Evolutionary conservation across 2,888 invertebrate genomes (phyloP).

Genomic region (Syrphus vitripennis): DNA sequence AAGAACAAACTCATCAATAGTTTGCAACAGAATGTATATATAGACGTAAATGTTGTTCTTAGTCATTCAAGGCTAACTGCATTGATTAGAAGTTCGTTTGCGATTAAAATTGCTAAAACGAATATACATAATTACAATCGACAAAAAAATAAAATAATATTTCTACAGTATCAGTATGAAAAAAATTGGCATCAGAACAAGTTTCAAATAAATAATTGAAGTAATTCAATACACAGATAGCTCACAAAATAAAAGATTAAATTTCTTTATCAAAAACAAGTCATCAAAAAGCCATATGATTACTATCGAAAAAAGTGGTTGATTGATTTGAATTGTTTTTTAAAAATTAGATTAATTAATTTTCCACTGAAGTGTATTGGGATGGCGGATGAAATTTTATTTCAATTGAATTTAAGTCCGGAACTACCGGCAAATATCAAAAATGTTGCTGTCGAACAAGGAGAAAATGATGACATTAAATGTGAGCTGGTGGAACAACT

Average conservation of each 20-base stretch:
- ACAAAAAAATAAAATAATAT: background rate
- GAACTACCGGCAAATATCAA: slow-evolving; percentile 86
- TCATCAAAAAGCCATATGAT: background rate
- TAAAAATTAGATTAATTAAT: background rate
- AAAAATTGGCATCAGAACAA: background rate
- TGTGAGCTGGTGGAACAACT: slow-evolving; percentile 87
- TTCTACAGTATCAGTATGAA: background rate
- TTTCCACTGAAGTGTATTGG: background rate
- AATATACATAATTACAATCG: background rate
- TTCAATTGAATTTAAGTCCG: slow-evolving; percentile 85
- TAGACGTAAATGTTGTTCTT: background rate
- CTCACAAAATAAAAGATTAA: background rate
- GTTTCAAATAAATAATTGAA: background rate
- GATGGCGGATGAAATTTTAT: slow-evolving; percentile 73
- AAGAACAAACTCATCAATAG: background rate
- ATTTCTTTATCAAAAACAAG: background rate
- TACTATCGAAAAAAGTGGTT: background rate
- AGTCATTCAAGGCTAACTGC: slow-evolving; percentile 26
- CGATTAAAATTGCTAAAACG: background rate
- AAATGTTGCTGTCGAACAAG: slow-evolving; percentile 85
- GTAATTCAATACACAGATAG: background rate
- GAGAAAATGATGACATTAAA: slow-evolving; percentile 87
- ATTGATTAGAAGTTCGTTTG: slow-evolving; percentile 1
- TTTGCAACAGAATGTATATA: background rate
- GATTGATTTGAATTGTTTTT: background rate